Conservation (phyloP, 2,113 vertebrate species). For the Campylorhamphus procurvoides region DNA sequence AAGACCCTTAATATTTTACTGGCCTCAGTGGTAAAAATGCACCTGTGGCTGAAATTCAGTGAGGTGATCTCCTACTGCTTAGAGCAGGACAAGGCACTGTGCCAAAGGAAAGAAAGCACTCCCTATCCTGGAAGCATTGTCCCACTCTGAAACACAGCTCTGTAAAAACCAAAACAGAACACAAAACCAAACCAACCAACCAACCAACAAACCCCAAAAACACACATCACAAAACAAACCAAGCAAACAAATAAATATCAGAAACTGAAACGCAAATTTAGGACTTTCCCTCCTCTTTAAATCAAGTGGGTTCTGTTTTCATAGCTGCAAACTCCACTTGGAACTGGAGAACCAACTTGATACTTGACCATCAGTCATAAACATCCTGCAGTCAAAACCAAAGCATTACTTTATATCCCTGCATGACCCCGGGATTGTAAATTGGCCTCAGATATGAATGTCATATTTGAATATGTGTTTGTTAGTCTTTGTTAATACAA, state of each 20-base stretch:
- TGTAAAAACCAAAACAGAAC: neutral
- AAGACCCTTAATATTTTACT: neutral
- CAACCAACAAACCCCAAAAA: neutral
- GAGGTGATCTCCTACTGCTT: neutral
- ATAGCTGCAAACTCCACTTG: neutral
- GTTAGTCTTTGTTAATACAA: neutral
- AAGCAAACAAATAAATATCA: neutral
- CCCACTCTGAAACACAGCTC: neutral
- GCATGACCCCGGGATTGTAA: rapidly evolving
- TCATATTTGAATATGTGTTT: neutral
- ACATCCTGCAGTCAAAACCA: neutral
- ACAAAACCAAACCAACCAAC: neutral
- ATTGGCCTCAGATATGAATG: neutral
- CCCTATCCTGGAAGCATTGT: neutral
- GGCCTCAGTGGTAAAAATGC: neutral
- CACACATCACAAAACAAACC: neutral
- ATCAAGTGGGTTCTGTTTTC: neutral
- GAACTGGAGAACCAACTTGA: neutral
- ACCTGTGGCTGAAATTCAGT: neutral
- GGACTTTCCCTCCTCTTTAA: neutral
- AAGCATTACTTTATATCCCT: neutral
- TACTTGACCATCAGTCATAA: neutral
- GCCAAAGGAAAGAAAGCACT: neutral
- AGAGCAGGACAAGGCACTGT: neutral
- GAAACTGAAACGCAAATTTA: neutral